A percentile compares a stretch with the other conserved stretches of the same genome.
Conservation (phyloP, 2,113 vertebrate species). For the Carettochelys insculpta region DNA sequence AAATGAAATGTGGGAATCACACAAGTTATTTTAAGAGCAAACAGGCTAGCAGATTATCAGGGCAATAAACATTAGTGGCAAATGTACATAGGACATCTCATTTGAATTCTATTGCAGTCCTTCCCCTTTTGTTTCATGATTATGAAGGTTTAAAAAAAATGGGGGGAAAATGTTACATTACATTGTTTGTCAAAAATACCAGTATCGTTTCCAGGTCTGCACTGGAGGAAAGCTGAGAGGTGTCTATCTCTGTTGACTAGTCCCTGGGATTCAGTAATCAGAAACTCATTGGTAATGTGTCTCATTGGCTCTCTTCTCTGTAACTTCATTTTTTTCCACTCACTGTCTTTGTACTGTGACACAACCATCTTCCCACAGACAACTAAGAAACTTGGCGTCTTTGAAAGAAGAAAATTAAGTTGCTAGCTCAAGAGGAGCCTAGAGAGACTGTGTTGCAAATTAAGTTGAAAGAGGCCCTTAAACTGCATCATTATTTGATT, state of each 20-base stretch:
- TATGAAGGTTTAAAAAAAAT: background rate
- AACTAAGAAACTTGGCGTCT: conserved; percentile 29
- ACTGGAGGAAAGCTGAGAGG: background rate
- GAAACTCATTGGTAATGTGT: background rate
- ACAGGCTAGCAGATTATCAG: background rate
- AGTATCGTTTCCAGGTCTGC: background rate
- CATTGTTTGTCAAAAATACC: background rate
- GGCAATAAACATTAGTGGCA: background rate
- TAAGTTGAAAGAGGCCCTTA: conserved; percentile 63
- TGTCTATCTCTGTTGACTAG: background rate
- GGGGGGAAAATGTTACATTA: background rate
- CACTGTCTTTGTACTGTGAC: conserved; percentile 22
- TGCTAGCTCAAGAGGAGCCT: conserved; percentile 46
- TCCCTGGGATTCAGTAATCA: background rate
- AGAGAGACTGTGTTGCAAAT: conserved; percentile 59
- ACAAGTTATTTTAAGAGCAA: background rate
- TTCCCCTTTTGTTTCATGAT: background rate
- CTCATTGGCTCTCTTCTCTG: background rate
- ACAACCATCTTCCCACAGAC: background rate
- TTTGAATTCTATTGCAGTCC: background rate
- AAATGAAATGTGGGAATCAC: background rate
- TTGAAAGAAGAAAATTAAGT: conserved; percentile 60
- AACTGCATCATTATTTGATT: conserved; percentile 62
- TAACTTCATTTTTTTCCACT: background rate
- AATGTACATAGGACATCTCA: background rate